phyloP scores from a whole-genome alignment of 2,113 vertebrate genomes.

The Chloebia gouldiae region DNA sequence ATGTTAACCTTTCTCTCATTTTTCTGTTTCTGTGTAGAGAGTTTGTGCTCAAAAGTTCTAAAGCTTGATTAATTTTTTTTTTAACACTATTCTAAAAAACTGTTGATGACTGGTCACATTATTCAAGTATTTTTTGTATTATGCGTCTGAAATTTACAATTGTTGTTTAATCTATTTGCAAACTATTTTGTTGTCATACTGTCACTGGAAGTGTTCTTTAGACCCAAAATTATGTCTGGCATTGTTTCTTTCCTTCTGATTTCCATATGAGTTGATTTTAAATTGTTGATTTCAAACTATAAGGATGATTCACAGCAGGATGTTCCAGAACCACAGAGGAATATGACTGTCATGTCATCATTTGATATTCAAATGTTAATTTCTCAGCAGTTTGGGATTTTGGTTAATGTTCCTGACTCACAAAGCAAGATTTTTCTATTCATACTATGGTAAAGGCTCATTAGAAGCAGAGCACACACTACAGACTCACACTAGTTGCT shows the following conservation, averaged over 20 bases:
- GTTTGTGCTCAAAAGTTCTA: not conserved
- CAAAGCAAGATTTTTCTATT: not conserved
- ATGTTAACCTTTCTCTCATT: not conserved
- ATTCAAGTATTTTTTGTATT: not conserved
- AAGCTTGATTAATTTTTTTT: not conserved
- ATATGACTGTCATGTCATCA: not conserved
- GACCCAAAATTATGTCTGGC: not conserved
- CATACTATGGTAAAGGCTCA: not conserved
- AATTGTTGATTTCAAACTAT: not conserved
- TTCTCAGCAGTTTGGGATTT: not conserved
- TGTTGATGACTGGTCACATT: not conserved
- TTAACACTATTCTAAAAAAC: not conserved
- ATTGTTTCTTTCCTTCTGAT: not conserved
- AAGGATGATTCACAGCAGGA: not conserved
- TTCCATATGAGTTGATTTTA: not conserved
- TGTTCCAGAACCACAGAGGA: not conserved
- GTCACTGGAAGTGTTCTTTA: not conserved
- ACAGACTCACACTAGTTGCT: not conserved
- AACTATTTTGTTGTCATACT: not conserved
- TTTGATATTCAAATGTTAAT: not conserved
- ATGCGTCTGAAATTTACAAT: not conserved
- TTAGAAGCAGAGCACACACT: not conserved
- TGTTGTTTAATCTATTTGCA: not conserved
- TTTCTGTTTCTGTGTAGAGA: not conserved
- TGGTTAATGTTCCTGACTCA: not conserved